Percentiles rank a stretch among this genome's conserved stretches.
These are phyloP conservation scores for Malurus melanocephalus DNA, from an alignment of 2,113 vertebrate species.

Conservation along the genomic window DNA sequence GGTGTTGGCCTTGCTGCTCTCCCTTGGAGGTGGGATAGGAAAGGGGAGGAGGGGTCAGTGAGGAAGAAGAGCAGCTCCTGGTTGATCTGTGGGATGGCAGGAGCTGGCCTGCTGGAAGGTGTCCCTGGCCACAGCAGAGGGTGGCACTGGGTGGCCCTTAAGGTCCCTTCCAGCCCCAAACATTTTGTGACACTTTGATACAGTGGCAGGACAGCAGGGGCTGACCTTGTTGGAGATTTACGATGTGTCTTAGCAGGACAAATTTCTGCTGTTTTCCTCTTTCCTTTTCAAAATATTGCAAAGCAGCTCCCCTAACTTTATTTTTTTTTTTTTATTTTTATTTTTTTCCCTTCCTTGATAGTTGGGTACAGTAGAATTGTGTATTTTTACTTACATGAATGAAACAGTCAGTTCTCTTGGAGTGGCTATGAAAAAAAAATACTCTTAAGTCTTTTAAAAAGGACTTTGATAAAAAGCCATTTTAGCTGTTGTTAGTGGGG, in stretches of 20 bases:
- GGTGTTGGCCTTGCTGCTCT: no score
- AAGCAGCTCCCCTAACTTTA: not conserved
- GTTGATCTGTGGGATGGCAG: not conserved
- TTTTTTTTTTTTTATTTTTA: not conserved
- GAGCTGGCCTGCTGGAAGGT: not conserved
- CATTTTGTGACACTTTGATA: not conserved
- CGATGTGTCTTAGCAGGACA: not conserved
- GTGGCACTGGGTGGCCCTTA: not conserved
- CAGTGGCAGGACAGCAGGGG: rapidly evolving
- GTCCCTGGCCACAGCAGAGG: rapidly evolving
- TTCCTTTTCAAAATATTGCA: not conserved
- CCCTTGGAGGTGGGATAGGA: no score
- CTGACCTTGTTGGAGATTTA: not conserved
- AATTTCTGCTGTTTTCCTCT: not conserved
- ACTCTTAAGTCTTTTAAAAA: no score
- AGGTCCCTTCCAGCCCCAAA: not conserved
- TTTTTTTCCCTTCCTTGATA: not conserved
- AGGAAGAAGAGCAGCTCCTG: not conserved
- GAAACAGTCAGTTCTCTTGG: not conserved
- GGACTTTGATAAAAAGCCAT: not conserved
- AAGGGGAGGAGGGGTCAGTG: not conserved
- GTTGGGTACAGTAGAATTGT: not conserved
- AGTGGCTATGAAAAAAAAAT: not conserved
- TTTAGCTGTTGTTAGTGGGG: not conserved
- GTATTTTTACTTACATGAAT: not conserved